phyloP scores from a whole-genome alignment of 37 sponge, comb jelly and placozoan genomes.

The Bolinopsis microptera region DNA sequence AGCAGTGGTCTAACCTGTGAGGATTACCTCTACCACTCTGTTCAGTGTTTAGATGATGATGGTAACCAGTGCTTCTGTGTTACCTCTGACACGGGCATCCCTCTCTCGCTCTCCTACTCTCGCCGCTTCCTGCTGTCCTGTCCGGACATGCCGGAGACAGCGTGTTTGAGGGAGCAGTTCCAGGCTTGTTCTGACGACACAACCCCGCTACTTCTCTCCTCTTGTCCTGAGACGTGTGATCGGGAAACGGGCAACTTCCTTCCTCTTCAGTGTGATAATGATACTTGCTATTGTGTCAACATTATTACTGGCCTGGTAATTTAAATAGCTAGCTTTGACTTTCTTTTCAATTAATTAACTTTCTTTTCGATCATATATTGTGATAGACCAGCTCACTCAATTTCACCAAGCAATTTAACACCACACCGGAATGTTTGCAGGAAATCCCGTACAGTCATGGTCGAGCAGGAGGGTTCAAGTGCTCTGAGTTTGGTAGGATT shows the following conservation, averaged over 20 bases:
- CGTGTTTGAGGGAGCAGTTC: background rate
- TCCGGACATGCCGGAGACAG: background rate
- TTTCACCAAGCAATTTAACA: too few relatives aligned
- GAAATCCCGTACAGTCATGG: background rate
- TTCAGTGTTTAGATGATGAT: background rate
- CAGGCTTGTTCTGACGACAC: background rate
- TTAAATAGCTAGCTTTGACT: too few relatives aligned
- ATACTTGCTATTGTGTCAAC: constrained; percentile 16
- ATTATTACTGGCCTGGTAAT: background rate
- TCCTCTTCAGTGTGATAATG: background rate
- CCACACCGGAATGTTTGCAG: too few relatives aligned
- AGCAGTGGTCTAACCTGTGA: background rate
- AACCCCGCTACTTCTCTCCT: background rate
- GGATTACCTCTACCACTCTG: background rate
- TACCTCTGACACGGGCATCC: background rate
- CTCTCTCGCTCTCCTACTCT: background rate
- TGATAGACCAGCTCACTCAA: too few relatives aligned
- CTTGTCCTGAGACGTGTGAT: background rate
- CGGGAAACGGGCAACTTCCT: background rate
- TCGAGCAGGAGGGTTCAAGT: background rate
- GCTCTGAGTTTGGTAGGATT: background rate
- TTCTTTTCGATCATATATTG: too few relatives aligned
- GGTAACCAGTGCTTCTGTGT: background rate
- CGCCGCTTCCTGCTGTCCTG: background rate
- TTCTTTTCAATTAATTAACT: too few relatives aligned